Percentiles rank a stretch among this genome's conserved stretches.
These are phyloP conservation scores for Strix aluco DNA, from an alignment of 2,113 vertebrate genomes.

Conservation along the genomic window DNA sequence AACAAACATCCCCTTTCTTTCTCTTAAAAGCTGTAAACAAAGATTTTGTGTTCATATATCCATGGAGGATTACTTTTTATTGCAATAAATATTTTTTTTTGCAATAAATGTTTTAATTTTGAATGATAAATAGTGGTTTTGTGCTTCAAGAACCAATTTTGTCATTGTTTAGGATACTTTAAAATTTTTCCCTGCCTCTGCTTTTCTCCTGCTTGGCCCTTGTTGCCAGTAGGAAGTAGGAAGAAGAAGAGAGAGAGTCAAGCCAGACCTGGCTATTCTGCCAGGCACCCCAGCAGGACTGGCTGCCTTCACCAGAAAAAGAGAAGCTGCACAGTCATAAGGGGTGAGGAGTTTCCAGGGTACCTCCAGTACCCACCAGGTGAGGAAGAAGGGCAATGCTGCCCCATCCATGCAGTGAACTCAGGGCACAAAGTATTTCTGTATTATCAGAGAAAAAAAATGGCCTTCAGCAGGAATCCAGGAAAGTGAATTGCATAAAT, in stretches of 20 bases:
- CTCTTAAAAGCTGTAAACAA: background rate
- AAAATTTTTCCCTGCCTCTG: background rate
- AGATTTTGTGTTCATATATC: background rate
- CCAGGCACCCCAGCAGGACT: background rate
- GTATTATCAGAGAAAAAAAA: background rate
- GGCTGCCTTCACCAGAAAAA: background rate
- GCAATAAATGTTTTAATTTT: background rate
- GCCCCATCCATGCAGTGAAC: background rate
- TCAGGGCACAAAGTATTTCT: background rate
- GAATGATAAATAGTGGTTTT: background rate
- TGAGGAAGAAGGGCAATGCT: background rate
- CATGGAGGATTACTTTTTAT: too few relatives aligned
- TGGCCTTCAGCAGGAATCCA: background rate
- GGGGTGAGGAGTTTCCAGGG: background rate
- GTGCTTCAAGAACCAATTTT: background rate
- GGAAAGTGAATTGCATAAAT: background rate
- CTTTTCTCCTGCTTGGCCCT: background rate
- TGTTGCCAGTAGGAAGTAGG: background rate
- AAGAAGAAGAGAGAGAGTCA: background rate
- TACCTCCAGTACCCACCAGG: accelerated
- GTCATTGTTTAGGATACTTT: background rate
- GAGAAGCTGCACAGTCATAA: background rate
- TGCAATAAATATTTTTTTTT: background rate
- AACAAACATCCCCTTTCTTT: background rate
- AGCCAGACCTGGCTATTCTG: background rate